phyloP scores from a whole-genome alignment of 2,797 vertebrate species.

The Cetoscarus ocellatus region DNA sequence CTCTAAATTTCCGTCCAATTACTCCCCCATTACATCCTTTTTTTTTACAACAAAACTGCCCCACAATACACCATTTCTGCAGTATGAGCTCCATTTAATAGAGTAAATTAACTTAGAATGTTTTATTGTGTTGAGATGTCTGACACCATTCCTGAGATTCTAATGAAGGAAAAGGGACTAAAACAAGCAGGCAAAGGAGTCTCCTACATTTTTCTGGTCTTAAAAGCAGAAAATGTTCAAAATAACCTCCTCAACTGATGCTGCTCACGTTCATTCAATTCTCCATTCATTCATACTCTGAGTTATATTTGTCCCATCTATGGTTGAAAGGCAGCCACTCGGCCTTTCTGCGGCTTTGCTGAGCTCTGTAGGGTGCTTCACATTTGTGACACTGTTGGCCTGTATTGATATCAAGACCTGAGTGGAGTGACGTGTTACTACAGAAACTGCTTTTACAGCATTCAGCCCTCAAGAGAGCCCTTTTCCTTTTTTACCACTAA shows the following conservation, averaged over 20 bases:
- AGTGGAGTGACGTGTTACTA: constrained; percentile 24
- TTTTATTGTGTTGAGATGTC: constrained; percentile 24
- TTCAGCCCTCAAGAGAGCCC: constrained; percentile 14
- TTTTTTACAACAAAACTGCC: constrained; percentile 51
- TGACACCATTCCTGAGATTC: constrained; percentile 39
- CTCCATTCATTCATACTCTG: constrained; percentile 19
- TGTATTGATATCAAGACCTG: constrained; percentile 37
- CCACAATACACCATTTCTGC: constrained; percentile 31
- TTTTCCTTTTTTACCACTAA: too few relatives aligned
- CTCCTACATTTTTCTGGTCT: constrained; percentile 3
- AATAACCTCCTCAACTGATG: not conserved
- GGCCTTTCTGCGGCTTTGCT: constrained; percentile 28
- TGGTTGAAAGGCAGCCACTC: constrained; percentile 21
- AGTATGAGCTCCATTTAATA: constrained; percentile 39
- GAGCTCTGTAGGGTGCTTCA: constrained; percentile 42
- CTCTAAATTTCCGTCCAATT: constrained; percentile 70
- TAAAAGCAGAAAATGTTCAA: not conserved
- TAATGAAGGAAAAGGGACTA: constrained; percentile 12
- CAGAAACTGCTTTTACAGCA: constrained; percentile 23
- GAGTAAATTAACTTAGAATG: constrained; percentile 18
- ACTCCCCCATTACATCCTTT: constrained; percentile 66
- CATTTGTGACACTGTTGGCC: constrained; percentile 39
- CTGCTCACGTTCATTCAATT: constrained; percentile 3
- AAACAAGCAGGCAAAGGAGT: not conserved
- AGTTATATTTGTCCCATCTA: constrained; percentile 8